Evolutionary conservation across 2,888 invertebrate species (phyloP).

Genomic region (Agonum fuliginosum): DNA sequence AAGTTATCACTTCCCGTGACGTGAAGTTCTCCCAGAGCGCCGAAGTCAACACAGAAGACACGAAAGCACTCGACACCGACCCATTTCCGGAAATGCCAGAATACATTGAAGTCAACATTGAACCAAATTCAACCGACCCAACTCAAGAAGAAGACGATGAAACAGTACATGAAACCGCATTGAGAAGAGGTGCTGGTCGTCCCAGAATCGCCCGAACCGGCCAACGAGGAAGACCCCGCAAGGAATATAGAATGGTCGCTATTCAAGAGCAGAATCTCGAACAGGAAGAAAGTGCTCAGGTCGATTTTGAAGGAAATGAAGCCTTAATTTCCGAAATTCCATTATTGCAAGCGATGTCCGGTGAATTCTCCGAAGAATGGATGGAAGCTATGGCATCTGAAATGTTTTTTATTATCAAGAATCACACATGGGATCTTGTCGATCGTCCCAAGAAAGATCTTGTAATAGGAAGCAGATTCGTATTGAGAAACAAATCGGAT

Average conservation of each 20-base stretch:
- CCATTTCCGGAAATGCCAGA: not conserved
- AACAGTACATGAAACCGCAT: too few species aligned
- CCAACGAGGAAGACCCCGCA: not conserved
- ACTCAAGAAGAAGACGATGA: too few species aligned
- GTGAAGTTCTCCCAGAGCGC: too few species aligned
- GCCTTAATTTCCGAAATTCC: not conserved
- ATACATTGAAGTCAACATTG: not conserved
- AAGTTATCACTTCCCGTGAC: constrained; percentile 8
- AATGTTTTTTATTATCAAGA: not conserved
- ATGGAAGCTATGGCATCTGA: not conserved
- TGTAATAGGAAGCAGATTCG: constrained; percentile 1
- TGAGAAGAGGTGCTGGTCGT: not conserved
- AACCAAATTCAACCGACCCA: too few species aligned
- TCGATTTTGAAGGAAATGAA: not conserved
- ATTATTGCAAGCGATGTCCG: not conserved
- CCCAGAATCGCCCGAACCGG: not conserved
- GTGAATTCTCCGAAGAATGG: not conserved
- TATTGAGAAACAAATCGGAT: constrained; percentile 7
- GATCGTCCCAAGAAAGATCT: not conserved
- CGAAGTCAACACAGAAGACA: not conserved
- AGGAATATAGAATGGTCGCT: not conserved
- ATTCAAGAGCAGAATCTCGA: not conserved
- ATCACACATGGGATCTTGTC: not conserved
- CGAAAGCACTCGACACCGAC: not conserved
- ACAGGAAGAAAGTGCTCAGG: not conserved